Conservation (phyloP, 2,888 invertebrate species). For the Lochmaea capreae region DNA sequence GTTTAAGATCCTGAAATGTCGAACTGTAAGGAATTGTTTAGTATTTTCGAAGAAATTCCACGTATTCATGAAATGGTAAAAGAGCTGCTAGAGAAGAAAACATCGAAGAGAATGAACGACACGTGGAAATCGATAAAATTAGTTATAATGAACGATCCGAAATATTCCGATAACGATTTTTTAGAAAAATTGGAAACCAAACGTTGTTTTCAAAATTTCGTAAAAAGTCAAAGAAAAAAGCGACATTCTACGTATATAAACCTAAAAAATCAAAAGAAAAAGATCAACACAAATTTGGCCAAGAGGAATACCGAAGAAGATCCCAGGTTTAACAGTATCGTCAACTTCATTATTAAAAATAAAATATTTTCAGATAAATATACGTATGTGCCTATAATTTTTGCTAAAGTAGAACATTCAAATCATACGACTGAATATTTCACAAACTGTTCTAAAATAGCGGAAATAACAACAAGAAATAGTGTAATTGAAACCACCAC, state of each 20-base stretch:
- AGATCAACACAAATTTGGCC: constrained; percentile 29
- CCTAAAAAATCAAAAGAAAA: constrained; percentile 38
- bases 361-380: constrained; percentile 45
- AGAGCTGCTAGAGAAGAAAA: constrained; percentile 29
- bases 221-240: constrained; percentile 37
- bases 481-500: background rate
- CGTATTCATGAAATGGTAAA: constrained; percentile 27
- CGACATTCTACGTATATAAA: constrained; percentile 45
- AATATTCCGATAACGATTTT: constrained; percentile 25
- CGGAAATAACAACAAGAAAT: background rate
- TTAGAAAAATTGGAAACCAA: constrained; percentile 41
- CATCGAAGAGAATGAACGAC: constrained; percentile 26
- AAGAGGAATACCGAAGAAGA: constrained; percentile 34
- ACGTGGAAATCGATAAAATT: constrained; percentile 44
- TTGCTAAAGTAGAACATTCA: constrained; percentile 40
- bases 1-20: constrained; percentile 15
- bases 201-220: constrained; percentile 43
- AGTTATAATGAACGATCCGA: constrained; percentile 41
- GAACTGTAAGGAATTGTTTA: constrained; percentile 17
- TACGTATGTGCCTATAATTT: constrained; percentile 50
- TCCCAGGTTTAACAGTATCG: constrained; percentile 40
- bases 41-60: constrained; percentile 31
- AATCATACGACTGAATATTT: background rate
- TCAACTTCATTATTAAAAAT: constrained; percentile 46
- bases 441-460: background rate